Percentiles rank a stretch among this genome's conserved stretches.
Conservation (phyloP, 1,140 invertebrate species). For the Pseudomyrmex dendroicus region DNA sequence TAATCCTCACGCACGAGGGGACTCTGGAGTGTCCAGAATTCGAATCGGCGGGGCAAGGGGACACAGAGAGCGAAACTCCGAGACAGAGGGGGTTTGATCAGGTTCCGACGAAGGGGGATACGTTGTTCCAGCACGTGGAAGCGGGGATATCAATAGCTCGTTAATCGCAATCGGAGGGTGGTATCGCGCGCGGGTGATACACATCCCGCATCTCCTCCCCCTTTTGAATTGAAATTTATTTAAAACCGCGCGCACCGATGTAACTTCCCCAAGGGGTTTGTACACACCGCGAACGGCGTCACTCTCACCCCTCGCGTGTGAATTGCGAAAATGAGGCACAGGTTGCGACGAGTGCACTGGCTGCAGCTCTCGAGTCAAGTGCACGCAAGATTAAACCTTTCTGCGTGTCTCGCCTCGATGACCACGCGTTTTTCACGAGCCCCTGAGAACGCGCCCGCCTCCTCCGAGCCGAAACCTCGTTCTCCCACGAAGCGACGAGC, state of each 20-base stretch:
- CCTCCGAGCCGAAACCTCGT: conserved; percentile 23
- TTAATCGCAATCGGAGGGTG: conserved; percentile 76
- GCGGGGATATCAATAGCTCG: conserved; percentile 83
- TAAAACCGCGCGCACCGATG: conserved; percentile 74
- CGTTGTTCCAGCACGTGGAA: conserved; percentile 51
- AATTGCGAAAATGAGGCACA: conserved; percentile 79
- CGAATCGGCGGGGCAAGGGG: conserved; percentile 24
- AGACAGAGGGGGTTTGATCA: conserved; percentile 22
- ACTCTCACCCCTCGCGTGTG: conserved; percentile 72
- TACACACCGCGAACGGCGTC: neutral
- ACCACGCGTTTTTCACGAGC: conserved; percentile 23
- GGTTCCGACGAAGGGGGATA: conserved; percentile 42
- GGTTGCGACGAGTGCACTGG: conserved; percentile 71
- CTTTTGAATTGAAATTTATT: conserved; percentile 82
- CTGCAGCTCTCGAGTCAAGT: conserved; percentile 77
- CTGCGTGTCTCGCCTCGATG: conserved; percentile 44
- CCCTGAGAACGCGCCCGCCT: conserved; percentile 56
- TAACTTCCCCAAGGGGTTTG: conserved; percentile 35
- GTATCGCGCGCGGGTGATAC: conserved; percentile 37
- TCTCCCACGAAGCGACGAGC: conserved; percentile 32
- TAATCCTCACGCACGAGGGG: conserved; percentile 67
- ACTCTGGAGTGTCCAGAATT: conserved; percentile 50
- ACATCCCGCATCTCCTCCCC: neutral
- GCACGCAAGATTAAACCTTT: conserved; percentile 73
- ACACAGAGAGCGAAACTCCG: conserved; percentile 1